phyloP scores from a whole-genome alignment of 2,888 invertebrate species.

The Scaptomyza caliginosa region DNA sequence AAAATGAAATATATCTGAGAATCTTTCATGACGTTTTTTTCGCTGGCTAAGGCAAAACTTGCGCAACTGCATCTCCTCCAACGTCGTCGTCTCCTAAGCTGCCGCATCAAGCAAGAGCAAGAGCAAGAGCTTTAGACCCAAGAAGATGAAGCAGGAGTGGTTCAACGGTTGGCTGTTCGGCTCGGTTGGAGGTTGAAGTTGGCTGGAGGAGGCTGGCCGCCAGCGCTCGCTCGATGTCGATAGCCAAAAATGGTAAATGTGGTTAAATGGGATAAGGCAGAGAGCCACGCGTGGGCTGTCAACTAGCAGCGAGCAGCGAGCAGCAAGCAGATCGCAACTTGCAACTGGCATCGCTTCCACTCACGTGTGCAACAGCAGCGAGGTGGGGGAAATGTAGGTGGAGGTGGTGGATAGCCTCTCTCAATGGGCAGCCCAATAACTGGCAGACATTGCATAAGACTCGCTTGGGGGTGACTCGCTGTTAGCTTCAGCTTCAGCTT shows the following conservation, averaged over 20 bases:
- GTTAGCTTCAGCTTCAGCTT: slow-evolving; percentile 26
- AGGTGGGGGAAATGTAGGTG: not conserved
- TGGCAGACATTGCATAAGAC: slow-evolving; percentile 65
- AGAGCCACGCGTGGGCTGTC: slow-evolving; percentile 79
- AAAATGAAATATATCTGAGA: slow-evolving; percentile 80
- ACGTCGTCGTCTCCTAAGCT: slow-evolving; percentile 42
- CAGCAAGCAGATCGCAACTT: slow-evolving; percentile 15
- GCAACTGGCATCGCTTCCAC: slow-evolving; percentile 17
- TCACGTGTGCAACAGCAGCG: slow-evolving; percentile 38
- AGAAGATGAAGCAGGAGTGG: slow-evolving; percentile 72
- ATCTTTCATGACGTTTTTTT: slow-evolving; percentile 70
- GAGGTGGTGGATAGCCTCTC: slow-evolving; percentile 9
- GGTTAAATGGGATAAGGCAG: slow-evolving; percentile 78
- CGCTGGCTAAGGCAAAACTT: slow-evolving; percentile 57
- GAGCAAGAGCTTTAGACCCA: slow-evolving; percentile 31
- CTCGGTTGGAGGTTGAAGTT: slow-evolving; percentile 41
- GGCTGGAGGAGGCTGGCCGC: slow-evolving; percentile 70
- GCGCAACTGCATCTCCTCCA: slow-evolving; percentile 53
- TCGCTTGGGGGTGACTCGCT: slow-evolving; percentile 65
- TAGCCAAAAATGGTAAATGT: slow-evolving; percentile 80
- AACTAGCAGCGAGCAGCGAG: slow-evolving; percentile 45
- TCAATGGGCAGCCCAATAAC: slow-evolving; percentile 43
- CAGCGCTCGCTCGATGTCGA: slow-evolving; percentile 72
- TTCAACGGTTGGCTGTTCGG: slow-evolving; percentile 32
- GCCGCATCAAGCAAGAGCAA: slow-evolving; percentile 53